A percentile compares a stretch with the other conserved stretches of the same genome.
Conservation (phyloP, 1,140 invertebrate genomes). For the Mamestra configurata region DNA sequence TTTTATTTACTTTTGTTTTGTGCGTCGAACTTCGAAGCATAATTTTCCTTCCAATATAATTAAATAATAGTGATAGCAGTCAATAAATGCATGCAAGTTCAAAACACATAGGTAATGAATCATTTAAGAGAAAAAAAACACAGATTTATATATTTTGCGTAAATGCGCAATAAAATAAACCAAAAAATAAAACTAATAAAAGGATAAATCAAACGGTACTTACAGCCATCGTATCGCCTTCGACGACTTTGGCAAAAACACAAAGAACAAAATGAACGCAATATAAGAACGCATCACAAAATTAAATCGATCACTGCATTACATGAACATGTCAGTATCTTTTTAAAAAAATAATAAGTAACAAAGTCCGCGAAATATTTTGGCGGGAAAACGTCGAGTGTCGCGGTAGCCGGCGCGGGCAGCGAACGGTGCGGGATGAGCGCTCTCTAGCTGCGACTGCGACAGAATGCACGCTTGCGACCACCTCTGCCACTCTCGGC, state of each 20-base stretch:
- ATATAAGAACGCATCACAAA: constrained; percentile 82
- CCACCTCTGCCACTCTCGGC: constrained; percentile 68
- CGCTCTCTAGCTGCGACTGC: constrained; percentile 68
- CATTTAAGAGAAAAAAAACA: no score
- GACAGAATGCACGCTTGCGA: constrained; percentile 65
- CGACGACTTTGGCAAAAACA: constrained; percentile 81
- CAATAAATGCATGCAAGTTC: no score
- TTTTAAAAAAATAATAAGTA: constrained; percentile 50
- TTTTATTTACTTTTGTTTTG: no score
- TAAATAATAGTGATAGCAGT: no score
- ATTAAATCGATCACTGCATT: constrained; percentile 46
- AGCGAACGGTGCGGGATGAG: constrained; percentile 57
- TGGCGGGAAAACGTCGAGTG: constrained; percentile 75
- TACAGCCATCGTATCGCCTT: constrained; percentile 85
- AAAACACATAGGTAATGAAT: no score
- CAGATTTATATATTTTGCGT: no score
- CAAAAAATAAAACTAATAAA: constrained; percentile 20
- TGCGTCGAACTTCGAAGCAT: no score
- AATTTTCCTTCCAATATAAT: no score
- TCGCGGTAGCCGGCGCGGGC: constrained; percentile 21
- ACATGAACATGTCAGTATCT: constrained; percentile 23
- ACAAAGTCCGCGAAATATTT: constrained; percentile 62
- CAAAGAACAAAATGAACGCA: constrained; percentile 83
- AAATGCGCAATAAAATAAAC: constrained; percentile 2
- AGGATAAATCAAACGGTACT: constrained; percentile 66